Conservation (phyloP, 2,888 invertebrate species). For the Oligia strigilis region DNA sequence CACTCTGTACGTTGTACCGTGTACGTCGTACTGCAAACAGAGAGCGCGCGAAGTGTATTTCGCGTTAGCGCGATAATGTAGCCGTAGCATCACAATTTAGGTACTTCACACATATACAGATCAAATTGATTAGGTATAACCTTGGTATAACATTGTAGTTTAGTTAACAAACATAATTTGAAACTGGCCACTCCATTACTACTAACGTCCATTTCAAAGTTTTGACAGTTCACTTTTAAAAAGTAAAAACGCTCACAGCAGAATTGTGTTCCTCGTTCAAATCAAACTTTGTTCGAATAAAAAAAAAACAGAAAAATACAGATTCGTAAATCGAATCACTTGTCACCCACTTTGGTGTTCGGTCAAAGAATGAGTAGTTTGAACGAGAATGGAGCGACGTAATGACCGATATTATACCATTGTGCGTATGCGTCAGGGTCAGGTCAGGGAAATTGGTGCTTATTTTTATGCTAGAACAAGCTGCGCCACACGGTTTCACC, state of each 20-base stretch:
- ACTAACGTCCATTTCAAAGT: neutral
- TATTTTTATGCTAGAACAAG: constrained; percentile 5
- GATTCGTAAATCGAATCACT: constrained; percentile 13
- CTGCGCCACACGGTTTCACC: too few species aligned
- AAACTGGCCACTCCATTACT: constrained; percentile 2
- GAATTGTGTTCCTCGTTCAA: neutral
- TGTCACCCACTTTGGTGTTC: constrained; percentile 12
- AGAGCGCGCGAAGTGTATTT: too few species aligned
- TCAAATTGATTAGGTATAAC: neutral
- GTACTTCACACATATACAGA: neutral
- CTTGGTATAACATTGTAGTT: neutral
- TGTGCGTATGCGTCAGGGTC: constrained; percentile 41
- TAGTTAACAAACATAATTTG: too few species aligned
- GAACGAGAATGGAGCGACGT: constrained; percentile 21
- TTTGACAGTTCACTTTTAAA: constrained; percentile 16
- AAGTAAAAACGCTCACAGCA: neutral
- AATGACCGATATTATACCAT: constrained; percentile 36
- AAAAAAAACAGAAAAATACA: neutral
- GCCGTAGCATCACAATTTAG: too few species aligned
- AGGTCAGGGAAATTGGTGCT: constrained; percentile 32
- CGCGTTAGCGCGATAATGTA: too few species aligned
- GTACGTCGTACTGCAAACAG: too few species aligned
- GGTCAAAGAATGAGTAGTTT: constrained; percentile 37
- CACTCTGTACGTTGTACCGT: too few species aligned
- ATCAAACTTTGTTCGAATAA: neutral